These are phyloP conservation scores for Apodemia duryi DNA, from an alignment of 2,888 invertebrate species.

Conservation along the genomic window DNA sequence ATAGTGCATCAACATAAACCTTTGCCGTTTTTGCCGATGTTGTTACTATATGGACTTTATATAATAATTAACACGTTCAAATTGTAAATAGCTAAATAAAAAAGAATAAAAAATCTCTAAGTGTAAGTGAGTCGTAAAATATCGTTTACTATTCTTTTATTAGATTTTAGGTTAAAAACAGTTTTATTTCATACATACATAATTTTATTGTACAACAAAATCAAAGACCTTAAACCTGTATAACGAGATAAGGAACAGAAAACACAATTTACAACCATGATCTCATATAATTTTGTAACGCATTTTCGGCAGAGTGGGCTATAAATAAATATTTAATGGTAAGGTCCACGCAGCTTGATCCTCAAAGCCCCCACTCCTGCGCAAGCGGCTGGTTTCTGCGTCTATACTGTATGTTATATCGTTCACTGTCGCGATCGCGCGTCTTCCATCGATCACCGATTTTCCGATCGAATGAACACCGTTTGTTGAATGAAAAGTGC, in stretches of 20 bases:
- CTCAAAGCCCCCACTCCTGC: constrained; percentile 59
- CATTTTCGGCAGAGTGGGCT: constrained; percentile 18
- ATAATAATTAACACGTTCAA: too few species aligned
- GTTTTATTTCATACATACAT: not conserved
- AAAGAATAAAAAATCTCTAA: too few species aligned
- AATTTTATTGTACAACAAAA: constrained; percentile 9
- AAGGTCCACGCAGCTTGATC: constrained; percentile 53
- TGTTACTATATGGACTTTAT: too few species aligned
- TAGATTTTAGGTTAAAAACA: not conserved
- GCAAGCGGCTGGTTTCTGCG: constrained; percentile 46
- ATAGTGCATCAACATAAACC: too few species aligned
- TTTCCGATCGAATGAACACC: constrained; percentile 53
- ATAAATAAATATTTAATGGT: constrained; percentile 14
- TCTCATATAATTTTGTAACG: constrained; percentile 26
- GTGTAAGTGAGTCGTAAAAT: too few species aligned
- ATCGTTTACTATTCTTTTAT: not conserved
- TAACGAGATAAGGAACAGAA: constrained; percentile 29
- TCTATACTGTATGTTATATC: constrained; percentile 44
- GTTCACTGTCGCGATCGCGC: constrained; percentile 57
- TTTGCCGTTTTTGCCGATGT: too few species aligned
- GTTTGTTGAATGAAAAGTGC: constrained; percentile 74
- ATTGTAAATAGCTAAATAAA: too few species aligned
- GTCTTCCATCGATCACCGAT: constrained; percentile 51
- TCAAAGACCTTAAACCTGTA: constrained; percentile 22
- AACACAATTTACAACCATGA: constrained; percentile 25